Conservation (phyloP, 2,113 vertebrate species). For the Ameiurus melas region DNA sequence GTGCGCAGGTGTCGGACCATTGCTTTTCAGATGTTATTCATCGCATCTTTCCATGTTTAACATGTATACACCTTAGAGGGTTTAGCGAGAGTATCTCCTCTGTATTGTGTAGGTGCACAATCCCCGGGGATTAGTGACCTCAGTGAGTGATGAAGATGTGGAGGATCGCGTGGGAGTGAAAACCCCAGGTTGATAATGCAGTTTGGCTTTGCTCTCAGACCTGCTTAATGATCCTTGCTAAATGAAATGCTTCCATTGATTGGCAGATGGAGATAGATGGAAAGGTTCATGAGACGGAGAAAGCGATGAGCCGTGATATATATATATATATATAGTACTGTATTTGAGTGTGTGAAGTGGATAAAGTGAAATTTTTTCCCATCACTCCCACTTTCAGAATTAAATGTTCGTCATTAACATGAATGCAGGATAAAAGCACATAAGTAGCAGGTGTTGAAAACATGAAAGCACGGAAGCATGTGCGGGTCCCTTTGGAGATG, state of each 20-base stretch:
- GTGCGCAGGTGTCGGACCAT: slow-evolving; percentile 47
- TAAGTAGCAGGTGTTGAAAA: neutral
- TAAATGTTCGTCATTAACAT: slow-evolving; percentile 38
- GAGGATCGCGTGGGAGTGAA: slow-evolving; percentile 43
- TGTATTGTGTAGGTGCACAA: slow-evolving; percentile 16
- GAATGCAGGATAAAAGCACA: neutral
- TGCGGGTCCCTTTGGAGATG: slow-evolving; percentile 14
- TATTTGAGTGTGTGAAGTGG: neutral
- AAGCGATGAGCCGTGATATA: neutral
- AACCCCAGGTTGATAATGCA: slow-evolving; percentile 46
- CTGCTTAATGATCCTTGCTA: slow-evolving; percentile 36
- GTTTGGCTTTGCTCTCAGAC: slow-evolving; percentile 30
- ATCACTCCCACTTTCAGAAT: slow-evolving; percentile 33
- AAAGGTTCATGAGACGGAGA: neutral
- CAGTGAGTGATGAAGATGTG: slow-evolving; percentile 45
- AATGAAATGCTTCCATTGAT: slow-evolving; percentile 39
- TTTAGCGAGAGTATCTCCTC: neutral
- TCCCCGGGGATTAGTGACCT: slow-evolving; percentile 39
- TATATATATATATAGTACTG: too few species aligned
- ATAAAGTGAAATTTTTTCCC: neutral
- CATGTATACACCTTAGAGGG: slow-evolving; percentile 18
- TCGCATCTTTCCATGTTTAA: neutral
- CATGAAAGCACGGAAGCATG: neutral
- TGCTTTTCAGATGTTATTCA: slow-evolving; percentile 57
- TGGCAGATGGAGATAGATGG: slow-evolving; percentile 18